phyloP scores from a whole-genome alignment of 2,113 vertebrate species.

The Ceratotherium simum region DNA sequence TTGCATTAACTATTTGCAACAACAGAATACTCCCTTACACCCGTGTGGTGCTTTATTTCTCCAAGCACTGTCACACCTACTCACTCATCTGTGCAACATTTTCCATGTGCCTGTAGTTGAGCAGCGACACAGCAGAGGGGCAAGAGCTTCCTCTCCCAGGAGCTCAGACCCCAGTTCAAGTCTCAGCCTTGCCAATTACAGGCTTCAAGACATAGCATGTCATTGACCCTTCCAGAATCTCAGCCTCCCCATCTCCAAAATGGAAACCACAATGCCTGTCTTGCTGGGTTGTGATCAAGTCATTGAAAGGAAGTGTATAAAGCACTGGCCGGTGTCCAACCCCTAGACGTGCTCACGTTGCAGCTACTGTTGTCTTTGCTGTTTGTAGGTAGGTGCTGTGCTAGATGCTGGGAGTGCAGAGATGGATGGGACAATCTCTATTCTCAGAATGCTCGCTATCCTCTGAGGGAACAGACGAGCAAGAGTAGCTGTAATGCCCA shows the following conservation, averaged over 20 bases:
- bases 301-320: not conserved
- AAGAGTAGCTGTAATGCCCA: not conserved
- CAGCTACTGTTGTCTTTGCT: not conserved
- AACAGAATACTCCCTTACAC: not conserved
- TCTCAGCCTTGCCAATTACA: not conserved
- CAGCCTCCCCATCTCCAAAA: not conserved
- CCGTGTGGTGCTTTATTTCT: not conserved
- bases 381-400: not conserved
- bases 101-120: not conserved
- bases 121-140: not conserved
- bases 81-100: not conserved
- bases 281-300: not conserved
- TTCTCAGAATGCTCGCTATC: not conserved
- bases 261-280: not conserved
- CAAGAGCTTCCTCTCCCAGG: not conserved
- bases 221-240: not conserved
- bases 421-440: not conserved
- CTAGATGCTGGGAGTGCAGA: not conserved
- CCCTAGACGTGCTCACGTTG: not conserved
- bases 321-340: not conserved
- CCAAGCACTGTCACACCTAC: not conserved
- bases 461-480: not conserved
- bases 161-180: not conserved
- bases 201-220: not conserved
- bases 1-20: not conserved